Conservation (phyloP, 1,140 invertebrate species). For the Rhopalosiphum padi region DNA sequence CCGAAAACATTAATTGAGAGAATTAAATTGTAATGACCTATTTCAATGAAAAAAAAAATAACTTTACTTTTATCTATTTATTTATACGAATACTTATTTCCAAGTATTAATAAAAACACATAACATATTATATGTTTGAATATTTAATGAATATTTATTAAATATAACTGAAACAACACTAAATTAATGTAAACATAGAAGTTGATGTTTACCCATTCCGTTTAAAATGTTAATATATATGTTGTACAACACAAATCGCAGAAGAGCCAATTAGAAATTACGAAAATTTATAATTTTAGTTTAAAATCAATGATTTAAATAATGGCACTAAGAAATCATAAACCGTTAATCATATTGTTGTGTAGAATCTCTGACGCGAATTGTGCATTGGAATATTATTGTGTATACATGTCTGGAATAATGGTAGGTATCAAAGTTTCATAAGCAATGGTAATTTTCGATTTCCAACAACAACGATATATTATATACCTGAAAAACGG, state of each 20-base stretch:
- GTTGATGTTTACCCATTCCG: not conserved
- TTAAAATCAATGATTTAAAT: not conserved
- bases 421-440: not conserved
- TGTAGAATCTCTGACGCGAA: not conserved
- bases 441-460: not conserved
- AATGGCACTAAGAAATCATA: not conserved
- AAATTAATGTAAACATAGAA: not conserved
- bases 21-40: not conserved
- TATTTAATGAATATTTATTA: not conserved
- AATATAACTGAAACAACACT: not conserved
- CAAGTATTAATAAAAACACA: not conserved
- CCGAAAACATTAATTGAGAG: conserved; percentile 20
- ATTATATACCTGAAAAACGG: not conserved
- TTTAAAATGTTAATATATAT: not conserved
- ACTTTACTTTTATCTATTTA: not conserved
- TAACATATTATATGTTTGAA: not conserved
- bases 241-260: not conserved
- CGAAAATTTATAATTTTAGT: not conserved
- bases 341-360: not conserved
- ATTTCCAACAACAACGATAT: not conserved
- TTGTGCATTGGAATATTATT: not conserved
- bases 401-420: not conserved
- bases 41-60: not conserved
- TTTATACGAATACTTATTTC: not conserved
- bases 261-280: not conserved